Evolutionary conservation across 2,797 vertebrate species (phyloP).

Genomic region (Alfaro cultratus): DNA sequence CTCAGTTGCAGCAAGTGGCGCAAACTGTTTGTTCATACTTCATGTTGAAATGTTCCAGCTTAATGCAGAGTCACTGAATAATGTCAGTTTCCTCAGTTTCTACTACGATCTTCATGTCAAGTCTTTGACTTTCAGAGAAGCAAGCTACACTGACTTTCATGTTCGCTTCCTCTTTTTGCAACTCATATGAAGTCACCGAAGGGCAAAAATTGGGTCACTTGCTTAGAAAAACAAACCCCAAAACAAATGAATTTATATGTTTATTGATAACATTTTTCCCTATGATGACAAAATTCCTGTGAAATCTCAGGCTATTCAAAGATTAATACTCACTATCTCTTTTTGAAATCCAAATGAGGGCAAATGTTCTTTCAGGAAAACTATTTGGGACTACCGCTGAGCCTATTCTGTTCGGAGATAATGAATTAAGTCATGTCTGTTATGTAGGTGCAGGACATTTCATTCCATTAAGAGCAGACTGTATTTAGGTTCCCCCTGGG

Average conservation of each 20-base stretch:
- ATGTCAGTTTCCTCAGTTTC: constrained; percentile 17
- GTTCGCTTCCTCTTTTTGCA: constrained; percentile 30
- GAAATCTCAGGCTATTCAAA: neutral
- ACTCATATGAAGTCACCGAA: constrained; percentile 21
- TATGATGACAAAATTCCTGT: neutral
- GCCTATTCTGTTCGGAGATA: constrained; percentile 10
- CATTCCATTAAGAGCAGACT: constrained; percentile 67
- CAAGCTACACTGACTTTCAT: constrained; percentile 9
- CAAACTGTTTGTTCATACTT: neutral
- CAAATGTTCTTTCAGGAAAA: constrained; percentile 26
- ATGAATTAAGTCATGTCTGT: constrained; percentile 49
- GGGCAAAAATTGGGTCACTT: constrained; percentile 35
- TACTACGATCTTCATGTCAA: constrained; percentile 6
- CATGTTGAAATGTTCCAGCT: neutral
- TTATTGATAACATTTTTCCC: neutral
- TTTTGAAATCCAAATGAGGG: constrained; percentile 36
- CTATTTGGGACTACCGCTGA: constrained; percentile 3
- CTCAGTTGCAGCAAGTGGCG: neutral
- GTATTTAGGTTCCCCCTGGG: constrained; percentile 71
- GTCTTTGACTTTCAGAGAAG: constrained; percentile 48
- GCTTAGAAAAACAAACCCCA: neutral
- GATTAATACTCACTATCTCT: neutral
- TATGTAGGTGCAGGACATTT: constrained; percentile 65
- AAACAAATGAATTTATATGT: neutral
- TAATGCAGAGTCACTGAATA: neutral